Percentiles rank a stretch among this genome's conserved stretches.
These are phyloP conservation scores for Dermochelys coriacea DNA, from an alignment of 2,797 vertebrate species.

Conservation along the genomic window DNA sequence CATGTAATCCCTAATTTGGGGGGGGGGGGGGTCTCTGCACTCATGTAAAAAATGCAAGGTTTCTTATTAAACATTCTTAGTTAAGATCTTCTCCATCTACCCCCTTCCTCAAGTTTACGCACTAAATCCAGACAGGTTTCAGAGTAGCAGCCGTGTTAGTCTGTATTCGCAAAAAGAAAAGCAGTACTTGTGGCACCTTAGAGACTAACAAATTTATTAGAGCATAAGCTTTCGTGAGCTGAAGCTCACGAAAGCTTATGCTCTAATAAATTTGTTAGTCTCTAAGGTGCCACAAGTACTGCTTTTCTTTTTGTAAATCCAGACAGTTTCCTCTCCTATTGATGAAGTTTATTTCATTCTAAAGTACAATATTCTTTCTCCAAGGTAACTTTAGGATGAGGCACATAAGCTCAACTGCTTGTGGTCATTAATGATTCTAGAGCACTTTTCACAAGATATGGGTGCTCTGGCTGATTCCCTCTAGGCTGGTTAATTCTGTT, in stretches of 20 bases:
- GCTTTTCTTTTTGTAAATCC: too few relatives aligned
- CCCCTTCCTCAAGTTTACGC: background rate
- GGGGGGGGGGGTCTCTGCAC: too few relatives aligned
- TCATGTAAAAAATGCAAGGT: rapidly evolving
- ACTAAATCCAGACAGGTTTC: background rate
- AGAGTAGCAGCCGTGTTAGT: too few relatives aligned
- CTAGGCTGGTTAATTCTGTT: background rate
- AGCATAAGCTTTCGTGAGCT: too few relatives aligned
- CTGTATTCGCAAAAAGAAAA: too few relatives aligned
- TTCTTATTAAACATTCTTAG: background rate
- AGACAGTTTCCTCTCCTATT: background rate
- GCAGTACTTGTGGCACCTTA: too few relatives aligned
- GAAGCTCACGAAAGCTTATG: too few relatives aligned
- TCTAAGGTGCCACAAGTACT: too few relatives aligned
- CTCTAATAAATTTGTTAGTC: too few relatives aligned
- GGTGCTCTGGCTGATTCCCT: background rate
- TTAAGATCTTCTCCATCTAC: background rate
- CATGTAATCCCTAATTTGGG: background rate
- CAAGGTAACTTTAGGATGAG: background rate
- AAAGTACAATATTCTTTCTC: background rate
- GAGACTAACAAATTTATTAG: too few relatives aligned
- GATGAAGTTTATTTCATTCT: background rate
- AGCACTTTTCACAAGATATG: background rate
- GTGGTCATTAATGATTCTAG: background rate
- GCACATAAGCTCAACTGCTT: background rate